phyloP scores from a whole-genome alignment of 1,140 invertebrate species.

The Drosophila mayri region DNA sequence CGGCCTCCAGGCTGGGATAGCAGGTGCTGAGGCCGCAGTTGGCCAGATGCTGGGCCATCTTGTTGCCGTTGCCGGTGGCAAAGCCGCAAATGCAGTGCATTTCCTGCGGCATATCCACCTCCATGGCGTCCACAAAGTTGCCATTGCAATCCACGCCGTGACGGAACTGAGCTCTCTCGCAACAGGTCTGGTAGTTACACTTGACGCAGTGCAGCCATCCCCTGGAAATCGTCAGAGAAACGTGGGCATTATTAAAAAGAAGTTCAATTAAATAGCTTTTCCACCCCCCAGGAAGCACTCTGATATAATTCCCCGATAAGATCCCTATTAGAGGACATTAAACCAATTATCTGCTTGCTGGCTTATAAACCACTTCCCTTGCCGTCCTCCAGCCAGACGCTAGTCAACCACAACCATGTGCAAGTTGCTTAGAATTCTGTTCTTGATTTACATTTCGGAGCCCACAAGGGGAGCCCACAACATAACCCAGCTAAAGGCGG shows the following conservation, averaged over 20 bases:
- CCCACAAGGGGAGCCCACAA: constrained; percentile 23
- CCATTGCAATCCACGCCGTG: constrained; percentile 88
- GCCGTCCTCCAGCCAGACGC: background rate
- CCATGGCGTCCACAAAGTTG: constrained; percentile 83
- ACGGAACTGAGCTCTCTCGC: constrained; percentile 90
- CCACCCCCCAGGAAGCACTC: background rate
- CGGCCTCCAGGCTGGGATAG: constrained; percentile 87
- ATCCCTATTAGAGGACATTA: constrained; percentile 54
- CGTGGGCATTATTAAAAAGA: background rate
- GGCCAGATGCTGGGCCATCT: constrained; percentile 88
- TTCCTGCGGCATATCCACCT: constrained; percentile 86
- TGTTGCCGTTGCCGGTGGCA: constrained; percentile 88
- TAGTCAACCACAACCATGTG: constrained; percentile 8
- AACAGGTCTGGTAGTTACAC: constrained; percentile 91
- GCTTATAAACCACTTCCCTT: background rate
- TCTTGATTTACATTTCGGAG: background rate
- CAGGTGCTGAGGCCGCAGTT: constrained; percentile 88
- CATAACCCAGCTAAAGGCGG: constrained; percentile 27
- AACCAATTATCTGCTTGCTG: constrained; percentile 35
- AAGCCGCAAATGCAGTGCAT: constrained; percentile 92
- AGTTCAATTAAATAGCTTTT: background rate
- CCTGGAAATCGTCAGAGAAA: constrained; percentile 84
- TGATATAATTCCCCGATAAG: constrained; percentile 29
- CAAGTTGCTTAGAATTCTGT: constrained; percentile 3
- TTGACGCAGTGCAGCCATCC: constrained; percentile 90